Evolutionary conservation across 1,140 invertebrate genomes (phyloP).

Genomic region (Lepidostoma basale): DNA sequence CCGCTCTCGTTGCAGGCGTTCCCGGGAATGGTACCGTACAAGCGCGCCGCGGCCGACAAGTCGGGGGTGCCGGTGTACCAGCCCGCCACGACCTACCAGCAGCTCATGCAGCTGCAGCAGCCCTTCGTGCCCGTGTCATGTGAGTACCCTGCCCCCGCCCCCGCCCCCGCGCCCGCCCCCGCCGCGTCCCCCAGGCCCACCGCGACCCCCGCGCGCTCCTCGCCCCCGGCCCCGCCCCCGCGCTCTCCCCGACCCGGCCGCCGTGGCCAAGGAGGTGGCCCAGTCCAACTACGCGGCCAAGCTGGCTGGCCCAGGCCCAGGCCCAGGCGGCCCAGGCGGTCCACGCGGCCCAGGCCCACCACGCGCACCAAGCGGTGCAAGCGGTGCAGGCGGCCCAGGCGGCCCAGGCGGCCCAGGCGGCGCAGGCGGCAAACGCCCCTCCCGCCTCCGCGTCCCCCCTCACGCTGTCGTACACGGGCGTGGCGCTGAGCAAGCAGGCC

Average conservation of each 20-base stretch:
- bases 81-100: conserved; percentile 90
- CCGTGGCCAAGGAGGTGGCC: conserved; percentile 75
- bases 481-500: conserved; percentile 71
- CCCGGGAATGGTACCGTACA: conserved; percentile 89
- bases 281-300: conserved; percentile 65
- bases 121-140: conserved; percentile 91
- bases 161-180: conserved; percentile 61
- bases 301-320: conserved; percentile 42
- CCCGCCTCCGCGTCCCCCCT: conserved; percentile 51
- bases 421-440: conserved; percentile 46
- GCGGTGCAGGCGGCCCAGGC: conserved; percentile 54
- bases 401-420: conserved; percentile 54
- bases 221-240: conserved; percentile 68
- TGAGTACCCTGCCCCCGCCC: conserved; percentile 82
- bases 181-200: conserved; percentile 47
- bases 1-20: conserved; percentile 75
- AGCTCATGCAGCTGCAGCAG: conserved; percentile 93
- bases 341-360: conserved; percentile 51
- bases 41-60: conserved; percentile 92
- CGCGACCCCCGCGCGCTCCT: conserved; percentile 45
- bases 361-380: conserved; percentile 47
- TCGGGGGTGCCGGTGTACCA: conserved; percentile 95
- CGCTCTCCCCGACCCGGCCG: conserved; percentile 63
- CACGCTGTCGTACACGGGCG: conserved; percentile 77
- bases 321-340: conserved; percentile 66